Evolutionary conservation across 2,797 vertebrate genomes (phyloP).

Genomic region (Melopsittacus undulatus): DNA sequence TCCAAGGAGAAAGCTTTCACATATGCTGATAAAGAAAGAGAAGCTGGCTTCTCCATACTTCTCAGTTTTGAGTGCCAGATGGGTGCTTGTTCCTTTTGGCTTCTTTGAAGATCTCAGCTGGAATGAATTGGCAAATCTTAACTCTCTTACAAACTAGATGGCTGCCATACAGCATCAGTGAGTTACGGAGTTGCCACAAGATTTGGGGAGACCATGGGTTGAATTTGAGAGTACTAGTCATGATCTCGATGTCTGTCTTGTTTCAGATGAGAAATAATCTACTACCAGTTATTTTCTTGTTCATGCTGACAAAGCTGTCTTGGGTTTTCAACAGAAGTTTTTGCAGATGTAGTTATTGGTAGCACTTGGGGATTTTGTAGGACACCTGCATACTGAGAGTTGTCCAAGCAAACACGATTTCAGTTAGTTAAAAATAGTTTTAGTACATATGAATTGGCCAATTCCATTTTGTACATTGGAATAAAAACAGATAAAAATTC

Average conservation of each 20-base stretch:
- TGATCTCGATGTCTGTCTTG: neutral
- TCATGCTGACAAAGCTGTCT: accelerated
- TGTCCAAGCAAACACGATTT: neutral
- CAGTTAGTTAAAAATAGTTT: neutral
- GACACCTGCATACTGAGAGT: neutral
- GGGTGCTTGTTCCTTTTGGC: neutral
- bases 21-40: neutral
- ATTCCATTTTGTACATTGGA: neutral
- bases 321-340: neutral
- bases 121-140: neutral
- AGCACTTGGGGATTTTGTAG: neutral
- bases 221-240: neutral
- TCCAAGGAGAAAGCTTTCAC: neutral
- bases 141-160: neutral
- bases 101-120: neutral
- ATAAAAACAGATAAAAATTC: neutral
- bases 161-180: neutral
- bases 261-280: neutral
- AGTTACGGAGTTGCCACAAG: neutral
- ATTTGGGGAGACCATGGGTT: neutral
- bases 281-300: neutral
- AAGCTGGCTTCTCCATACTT: neutral
- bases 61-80: neutral
- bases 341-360: neutral
- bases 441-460: neutral